Percentiles rank a stretch among this genome's conserved stretches.
Evolutionary conservation across 1,140 invertebrate species (phyloP).

Genomic region (Himalopsyche phryganea): DNA sequence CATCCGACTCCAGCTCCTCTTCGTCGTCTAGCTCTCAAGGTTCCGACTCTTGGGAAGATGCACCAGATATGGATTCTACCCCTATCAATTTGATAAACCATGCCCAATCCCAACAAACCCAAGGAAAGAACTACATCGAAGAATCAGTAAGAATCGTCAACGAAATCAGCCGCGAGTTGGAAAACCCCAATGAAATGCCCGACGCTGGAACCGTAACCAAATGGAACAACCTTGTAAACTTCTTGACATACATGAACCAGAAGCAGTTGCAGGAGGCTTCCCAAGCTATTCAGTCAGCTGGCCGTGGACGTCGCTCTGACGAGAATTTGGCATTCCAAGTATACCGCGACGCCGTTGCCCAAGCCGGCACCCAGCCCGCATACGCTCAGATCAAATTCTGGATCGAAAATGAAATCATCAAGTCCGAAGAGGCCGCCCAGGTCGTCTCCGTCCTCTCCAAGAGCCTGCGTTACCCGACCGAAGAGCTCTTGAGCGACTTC

Average conservation of each 20-base stretch:
- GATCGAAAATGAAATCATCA: slow-evolving; percentile 57
- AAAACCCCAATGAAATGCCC: slow-evolving; percentile 55
- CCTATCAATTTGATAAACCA: slow-evolving; percentile 3
- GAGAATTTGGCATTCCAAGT: slow-evolving; percentile 43
- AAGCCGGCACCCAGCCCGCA: slow-evolving; percentile 64
- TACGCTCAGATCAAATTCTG: slow-evolving; percentile 58
- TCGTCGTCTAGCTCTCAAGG: slow-evolving; percentile 33
- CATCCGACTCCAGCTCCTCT: slow-evolving; percentile 24
- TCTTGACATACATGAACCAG: slow-evolving; percentile 58
- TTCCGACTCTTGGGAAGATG: slow-evolving; percentile 22
- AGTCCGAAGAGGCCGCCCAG: slow-evolving; percentile 53
- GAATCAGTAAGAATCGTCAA: slow-evolving; percentile 49
- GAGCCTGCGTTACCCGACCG: slow-evolving; percentile 57
- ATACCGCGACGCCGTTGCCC: slow-evolving; percentile 60
- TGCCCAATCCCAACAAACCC: slow-evolving; percentile 36
- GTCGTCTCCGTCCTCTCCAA: slow-evolving; percentile 52
- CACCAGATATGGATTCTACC: slow-evolving; percentile 9
- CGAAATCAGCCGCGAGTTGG: slow-evolving; percentile 57
- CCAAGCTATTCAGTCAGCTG: slow-evolving; percentile 10
- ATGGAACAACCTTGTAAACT: slow-evolving; percentile 55
- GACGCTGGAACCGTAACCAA: slow-evolving; percentile 58
- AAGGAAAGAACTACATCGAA: slow-evolving; percentile 29
- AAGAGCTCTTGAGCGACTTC: slow-evolving; percentile 58
- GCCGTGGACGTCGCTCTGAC: slow-evolving; percentile 3
- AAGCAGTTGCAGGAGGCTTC: slow-evolving; percentile 53